Evolutionary conservation across 1,140 invertebrate species (phyloP), one percentile per base, ranked within the genome.

Genomic region (Meloidogyne exigua): DNA sequence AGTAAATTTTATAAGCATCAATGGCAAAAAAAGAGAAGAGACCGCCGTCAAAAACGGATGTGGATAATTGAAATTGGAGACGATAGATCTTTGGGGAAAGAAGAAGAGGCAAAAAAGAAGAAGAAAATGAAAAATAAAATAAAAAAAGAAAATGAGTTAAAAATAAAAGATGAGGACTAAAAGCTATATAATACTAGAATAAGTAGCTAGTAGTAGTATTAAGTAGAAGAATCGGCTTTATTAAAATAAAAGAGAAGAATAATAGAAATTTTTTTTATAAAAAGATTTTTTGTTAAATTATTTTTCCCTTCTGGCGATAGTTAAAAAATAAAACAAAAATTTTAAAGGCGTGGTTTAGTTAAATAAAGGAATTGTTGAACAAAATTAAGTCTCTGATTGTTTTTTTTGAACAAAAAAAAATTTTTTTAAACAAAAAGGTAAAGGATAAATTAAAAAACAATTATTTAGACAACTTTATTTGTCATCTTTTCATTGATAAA

Each of bases 41-140:
- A 57, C 49, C 49, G 49, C 49, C 49, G 49, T 57, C 49, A 57
- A 49, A 18, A 57, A 57, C 49, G 49, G 49, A 57, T 57, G n/a
- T n/a, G n/a, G 49, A 57, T 57, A 57, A 57, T 57, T 57, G 49
- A 57, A 57, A 57, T 57, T 57, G 49, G 49, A 57, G 49, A 57
- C 49, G 49, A 57, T 57, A n/a, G 18, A n/a, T 57, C 21, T n/a
- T n/a, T 4, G 36, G 49, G n/a, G 21, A 5, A 57, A n/a, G n/a
- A n/a, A 4, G 42, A 44, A 44, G 42, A 57, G 10, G 36, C 4
- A 39, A 39, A 32, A 3, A 39, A 39, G 10, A 9, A 39, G 10
- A 39, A 39, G 0, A 39, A 39, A 57, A 57, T 57, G 49, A n/a
- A 18, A 49, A 49, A 49, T 18, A 18, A 57, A 57, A 57, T n/a